Evolutionary conservation across 64 coral and sea anemone species (phyloP).

Genomic region (Orbicella faveolata): DNA sequence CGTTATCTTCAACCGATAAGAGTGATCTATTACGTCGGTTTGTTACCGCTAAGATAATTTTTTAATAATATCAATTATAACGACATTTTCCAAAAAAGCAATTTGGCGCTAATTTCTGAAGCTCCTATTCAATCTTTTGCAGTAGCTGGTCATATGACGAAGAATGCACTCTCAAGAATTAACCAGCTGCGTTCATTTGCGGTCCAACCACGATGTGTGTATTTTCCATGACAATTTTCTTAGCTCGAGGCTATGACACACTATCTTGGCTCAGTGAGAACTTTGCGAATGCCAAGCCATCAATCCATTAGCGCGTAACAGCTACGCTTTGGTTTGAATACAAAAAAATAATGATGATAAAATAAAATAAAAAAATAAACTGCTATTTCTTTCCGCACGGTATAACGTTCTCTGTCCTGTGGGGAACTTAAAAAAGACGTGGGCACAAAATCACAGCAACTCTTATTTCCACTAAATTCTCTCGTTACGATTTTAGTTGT

Average conservation of each 20-base stretch:
- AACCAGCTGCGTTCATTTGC: background rate
- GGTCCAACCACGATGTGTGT: background rate
- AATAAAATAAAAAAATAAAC: background rate
- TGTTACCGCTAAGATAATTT: background rate
- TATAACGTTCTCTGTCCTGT: background rate
- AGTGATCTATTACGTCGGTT: background rate
- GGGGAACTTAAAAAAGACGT: background rate
- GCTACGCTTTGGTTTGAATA: background rate
- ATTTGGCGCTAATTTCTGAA: slow-evolving; percentile 23
- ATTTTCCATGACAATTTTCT: background rate
- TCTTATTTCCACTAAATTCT: too few species aligned
- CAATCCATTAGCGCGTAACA: background rate
- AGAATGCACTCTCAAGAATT: background rate
- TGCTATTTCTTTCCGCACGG: background rate
- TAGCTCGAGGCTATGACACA: background rate
- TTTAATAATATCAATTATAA: background rate
- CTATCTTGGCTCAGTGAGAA: background rate
- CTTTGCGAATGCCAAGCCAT: background rate
- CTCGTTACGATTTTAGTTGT: too few species aligned
- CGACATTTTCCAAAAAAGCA: background rate
- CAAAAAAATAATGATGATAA: background rate
- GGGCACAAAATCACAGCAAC: too few species aligned
- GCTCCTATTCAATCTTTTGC: background rate
- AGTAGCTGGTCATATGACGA: background rate
- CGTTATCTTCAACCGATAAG: background rate